These are phyloP conservation scores for Aporrectodea caliginosa DNA, from an alignment of 1,140 invertebrate genomes.

Conservation along the genomic window DNA sequence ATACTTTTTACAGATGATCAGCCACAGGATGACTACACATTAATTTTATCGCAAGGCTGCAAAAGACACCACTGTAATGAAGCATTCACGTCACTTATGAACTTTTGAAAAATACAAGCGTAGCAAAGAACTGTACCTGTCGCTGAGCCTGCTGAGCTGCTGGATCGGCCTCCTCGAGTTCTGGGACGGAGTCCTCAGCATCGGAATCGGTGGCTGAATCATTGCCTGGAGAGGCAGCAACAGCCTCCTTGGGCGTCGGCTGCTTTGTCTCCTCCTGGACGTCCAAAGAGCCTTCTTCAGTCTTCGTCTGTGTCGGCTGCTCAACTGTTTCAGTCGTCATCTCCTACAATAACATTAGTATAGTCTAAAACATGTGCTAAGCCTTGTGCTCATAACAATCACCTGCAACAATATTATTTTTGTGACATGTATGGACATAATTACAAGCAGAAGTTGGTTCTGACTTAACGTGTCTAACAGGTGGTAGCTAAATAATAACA, in stretches of 20 bases:
- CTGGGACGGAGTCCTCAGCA: slow-evolving; percentile 11
- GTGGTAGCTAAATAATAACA: no score
- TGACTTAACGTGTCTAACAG: no score
- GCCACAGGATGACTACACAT: neutral
- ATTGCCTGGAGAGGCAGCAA: neutral
- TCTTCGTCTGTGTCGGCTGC: neutral
- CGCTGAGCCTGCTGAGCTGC: slow-evolving; percentile 16
- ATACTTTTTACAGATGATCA: neutral
- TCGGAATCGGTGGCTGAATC: slow-evolving; percentile 19
- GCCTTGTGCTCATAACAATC: no score
- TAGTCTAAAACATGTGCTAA: no score
- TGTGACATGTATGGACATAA: no score
- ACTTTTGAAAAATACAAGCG: neutral
- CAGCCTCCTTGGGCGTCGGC: neutral
- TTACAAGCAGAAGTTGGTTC: no score
- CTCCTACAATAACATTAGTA: neutral
- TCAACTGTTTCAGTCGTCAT: slow-evolving; percentile 26
- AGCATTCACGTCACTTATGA: no score
- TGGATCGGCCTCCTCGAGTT: slow-evolving; percentile 20
- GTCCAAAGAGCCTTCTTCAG: neutral
- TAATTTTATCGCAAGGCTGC: neutral
- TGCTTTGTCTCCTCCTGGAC: neutral
- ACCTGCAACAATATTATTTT: no score
- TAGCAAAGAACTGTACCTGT: neutral
- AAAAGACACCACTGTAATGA: neutral